Conservation (phyloP, 92 coral and sea anemone species). For the Galaxea fascicularis region DNA sequence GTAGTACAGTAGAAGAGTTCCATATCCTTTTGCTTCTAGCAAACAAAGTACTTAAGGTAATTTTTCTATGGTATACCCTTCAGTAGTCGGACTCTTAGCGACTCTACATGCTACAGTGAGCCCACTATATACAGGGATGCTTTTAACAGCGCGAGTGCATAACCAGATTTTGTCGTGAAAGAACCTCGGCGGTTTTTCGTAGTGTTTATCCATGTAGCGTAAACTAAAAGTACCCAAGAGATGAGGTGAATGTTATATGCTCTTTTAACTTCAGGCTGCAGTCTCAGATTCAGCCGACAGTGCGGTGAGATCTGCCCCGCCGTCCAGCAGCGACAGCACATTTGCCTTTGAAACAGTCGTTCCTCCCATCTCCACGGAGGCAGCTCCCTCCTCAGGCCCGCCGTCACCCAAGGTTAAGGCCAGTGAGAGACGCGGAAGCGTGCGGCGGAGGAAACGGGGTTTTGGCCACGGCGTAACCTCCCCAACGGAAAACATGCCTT, state of each 20-base stretch:
- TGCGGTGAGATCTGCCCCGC: conserved; percentile 44
- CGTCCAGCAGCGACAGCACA: conserved; percentile 21
- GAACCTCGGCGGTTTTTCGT: too few species aligned
- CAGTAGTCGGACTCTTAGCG: too few species aligned
- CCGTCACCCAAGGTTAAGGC: conserved; percentile 56
- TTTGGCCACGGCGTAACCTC: conserved; percentile 73
- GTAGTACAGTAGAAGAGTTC: too few species aligned
- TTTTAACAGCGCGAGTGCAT: too few species aligned
- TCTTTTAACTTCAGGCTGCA: conserved; percentile 9
- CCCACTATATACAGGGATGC: too few species aligned
- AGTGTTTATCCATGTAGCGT: too few species aligned
- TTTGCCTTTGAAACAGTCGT: conserved; percentile 65
- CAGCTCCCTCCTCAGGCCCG: conserved; percentile 50
- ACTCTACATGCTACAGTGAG: too few species aligned
- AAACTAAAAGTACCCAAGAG: too few species aligned
- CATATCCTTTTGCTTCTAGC: too few species aligned
- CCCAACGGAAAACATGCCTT: conserved; percentile 91
- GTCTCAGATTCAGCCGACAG: conserved; percentile 28
- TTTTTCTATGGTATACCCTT: too few species aligned
- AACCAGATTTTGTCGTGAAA: too few species aligned
- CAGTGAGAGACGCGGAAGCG: conserved; percentile 73
- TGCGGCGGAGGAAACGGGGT: conserved; percentile 72
- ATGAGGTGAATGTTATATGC: not conserved
- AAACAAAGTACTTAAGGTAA: too few species aligned
- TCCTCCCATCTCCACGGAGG: conserved; percentile 46